Base-by-base conservation (phyloP, 2,888 invertebrate genomes). In the Drosophila stalkeri region DNA sequence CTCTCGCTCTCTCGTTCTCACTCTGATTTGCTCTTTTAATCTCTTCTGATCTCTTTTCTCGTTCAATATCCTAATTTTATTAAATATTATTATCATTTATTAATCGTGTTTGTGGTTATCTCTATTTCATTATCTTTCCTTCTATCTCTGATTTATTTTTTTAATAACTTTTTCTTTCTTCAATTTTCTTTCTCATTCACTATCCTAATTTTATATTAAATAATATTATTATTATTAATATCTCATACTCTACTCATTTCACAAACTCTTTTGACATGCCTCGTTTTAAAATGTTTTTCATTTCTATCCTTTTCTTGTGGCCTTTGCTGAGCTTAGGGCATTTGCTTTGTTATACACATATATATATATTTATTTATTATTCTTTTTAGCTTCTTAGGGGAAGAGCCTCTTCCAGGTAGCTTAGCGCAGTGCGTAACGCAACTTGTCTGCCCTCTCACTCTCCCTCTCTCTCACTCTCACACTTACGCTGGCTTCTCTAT, bases 351-450 rank as follows among this genome's bases (percentile, higher is more conserved):
- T 76, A 37, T 23, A 23, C 6, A 14, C 7, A 46, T 23, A 3
- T 46, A 46, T 14, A 20, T 65, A 54, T 20, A 54, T 37, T 23
- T 54, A 51, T 51, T n/a, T 23, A 23, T 49, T 27, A 54, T 35
- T 20, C 23, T 35, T 77, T n/a, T 52, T 57, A 27, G 27, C 37
- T 54, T 49, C 46, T 65, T 70, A 49, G 67, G 61, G 64, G 18
- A 51, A 67, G 59, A 62, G 80, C 18, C 56, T 37, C 62, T 54
- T 73, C 71, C 77, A 77, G 77, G 77, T 77, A 77, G 62, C 57
- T 59, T 37, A 67, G 44, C 60, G 49, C 43, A 46, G 46, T 77
- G 77, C 81, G 77, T 77, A 55, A 77, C 81, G 72, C 81, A 80
- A 23, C 55, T 63, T 55, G 27, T 37, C 2, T n/a, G n/a, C n/a